These are phyloP conservation scores for Siniperca scherzeri DNA, from an alignment of 2,797 vertebrate genomes.

Conservation along the genomic window DNA sequence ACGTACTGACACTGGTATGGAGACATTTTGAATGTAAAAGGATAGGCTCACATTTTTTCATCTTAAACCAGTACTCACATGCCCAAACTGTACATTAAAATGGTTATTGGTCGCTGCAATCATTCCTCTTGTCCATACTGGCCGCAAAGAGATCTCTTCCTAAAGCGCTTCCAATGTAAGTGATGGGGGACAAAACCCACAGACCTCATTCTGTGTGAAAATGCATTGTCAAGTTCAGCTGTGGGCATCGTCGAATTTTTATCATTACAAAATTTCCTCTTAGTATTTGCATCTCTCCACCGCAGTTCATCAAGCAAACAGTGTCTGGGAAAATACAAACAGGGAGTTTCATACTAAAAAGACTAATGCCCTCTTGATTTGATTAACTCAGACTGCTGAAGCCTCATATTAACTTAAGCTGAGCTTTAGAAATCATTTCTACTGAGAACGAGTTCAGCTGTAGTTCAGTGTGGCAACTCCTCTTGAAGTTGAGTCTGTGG, in stretches of 20 bases:
- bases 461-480: not conserved
- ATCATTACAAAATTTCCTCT: not conserved
- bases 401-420: not conserved
- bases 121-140: not conserved
- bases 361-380: not conserved
- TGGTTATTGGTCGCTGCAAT: not conserved
- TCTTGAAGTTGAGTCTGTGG: not conserved
- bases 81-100: not conserved
- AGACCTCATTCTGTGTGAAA: not conserved
- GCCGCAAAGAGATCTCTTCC: not conserved
- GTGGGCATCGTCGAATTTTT: not conserved
- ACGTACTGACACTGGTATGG: not conserved
- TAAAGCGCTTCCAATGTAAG: not conserved
- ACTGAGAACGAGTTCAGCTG: not conserved
- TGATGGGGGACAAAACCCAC: not conserved
- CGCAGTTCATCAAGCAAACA: no score
- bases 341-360: not conserved
- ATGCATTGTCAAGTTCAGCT: not conserved
- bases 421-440: not conserved
- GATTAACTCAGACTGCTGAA: not conserved
- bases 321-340: not conserved
- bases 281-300: not conserved
- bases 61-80: not conserved
- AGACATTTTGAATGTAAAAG: not conserved
- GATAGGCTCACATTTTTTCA: not conserved